A percentile compares a stretch with the other conserved stretches of the same genome.
Conservation (phyloP, 2,888 invertebrate genomes). For the Papilio elwesi region DNA sequence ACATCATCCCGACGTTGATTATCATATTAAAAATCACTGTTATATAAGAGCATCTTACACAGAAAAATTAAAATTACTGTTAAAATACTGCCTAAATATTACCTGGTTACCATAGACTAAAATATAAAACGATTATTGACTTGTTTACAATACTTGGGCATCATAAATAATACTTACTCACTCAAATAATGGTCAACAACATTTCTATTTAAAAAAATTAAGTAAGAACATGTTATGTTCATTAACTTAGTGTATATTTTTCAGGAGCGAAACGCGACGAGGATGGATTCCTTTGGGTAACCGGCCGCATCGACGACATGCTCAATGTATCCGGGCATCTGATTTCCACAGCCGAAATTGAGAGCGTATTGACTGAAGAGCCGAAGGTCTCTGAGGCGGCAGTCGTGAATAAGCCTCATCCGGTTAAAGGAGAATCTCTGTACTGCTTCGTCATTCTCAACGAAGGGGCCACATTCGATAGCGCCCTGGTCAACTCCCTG, state of each 20-base stretch:
- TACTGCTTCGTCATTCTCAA: constrained; percentile 98
- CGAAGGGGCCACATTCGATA: constrained; percentile 88
- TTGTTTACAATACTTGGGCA: too few species aligned
- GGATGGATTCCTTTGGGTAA: constrained; percentile 98
- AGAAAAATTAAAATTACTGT: too few species aligned
- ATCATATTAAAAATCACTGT: too few species aligned
- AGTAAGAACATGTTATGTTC: too few species aligned
- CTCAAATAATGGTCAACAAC: too few species aligned
- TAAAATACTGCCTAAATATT: too few species aligned
- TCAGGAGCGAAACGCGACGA: constrained; percentile 94
- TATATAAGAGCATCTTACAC: too few species aligned
- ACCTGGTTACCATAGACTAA: too few species aligned
- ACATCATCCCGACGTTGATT: neutral
- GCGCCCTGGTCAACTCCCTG: constrained; percentile 87
- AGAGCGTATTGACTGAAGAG: constrained; percentile 92
- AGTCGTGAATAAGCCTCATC: constrained; percentile 97
- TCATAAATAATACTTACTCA: too few species aligned
- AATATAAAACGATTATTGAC: too few species aligned
- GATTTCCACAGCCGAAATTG: constrained; percentile 98
- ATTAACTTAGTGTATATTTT: constrained; percentile 38
- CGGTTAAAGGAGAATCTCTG: constrained; percentile 97
- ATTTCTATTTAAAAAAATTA: too few species aligned
- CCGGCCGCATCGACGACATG: constrained; percentile 99
- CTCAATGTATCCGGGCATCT: constrained; percentile 99
- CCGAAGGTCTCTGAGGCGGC: constrained; percentile 95